Evolutionary conservation across 2,888 invertebrate species (phyloP).

Genomic region (Prosapia bicincta): DNA sequence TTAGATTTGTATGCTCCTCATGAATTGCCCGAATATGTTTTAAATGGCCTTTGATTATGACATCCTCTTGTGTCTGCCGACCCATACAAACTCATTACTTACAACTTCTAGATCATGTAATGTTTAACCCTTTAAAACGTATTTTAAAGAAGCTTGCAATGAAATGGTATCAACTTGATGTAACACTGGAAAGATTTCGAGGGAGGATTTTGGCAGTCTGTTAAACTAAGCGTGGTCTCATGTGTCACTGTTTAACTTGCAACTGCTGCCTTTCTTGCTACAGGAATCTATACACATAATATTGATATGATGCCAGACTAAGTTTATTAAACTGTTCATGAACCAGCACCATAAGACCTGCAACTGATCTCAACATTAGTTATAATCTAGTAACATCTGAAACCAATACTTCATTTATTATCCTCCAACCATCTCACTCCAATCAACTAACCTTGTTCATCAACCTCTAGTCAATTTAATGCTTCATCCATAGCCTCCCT

Average conservation of each 20-base stretch:
- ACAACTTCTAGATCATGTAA: too few relatives aligned
- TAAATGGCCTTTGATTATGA: not conserved
- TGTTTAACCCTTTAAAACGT: too few relatives aligned
- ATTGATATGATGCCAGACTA: not conserved
- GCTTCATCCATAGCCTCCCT: not conserved
- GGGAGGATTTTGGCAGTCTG: not conserved
- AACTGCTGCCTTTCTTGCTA: not conserved
- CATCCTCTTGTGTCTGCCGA: too few relatives aligned
- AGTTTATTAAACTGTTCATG: not conserved
- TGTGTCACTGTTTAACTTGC: not conserved
- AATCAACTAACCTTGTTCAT: not conserved
- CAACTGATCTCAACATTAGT: not conserved
- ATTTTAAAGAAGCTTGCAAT: conserved; percentile 1
- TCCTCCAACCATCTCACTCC: not conserved
- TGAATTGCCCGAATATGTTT: not conserved
- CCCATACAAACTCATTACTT: too few relatives aligned
- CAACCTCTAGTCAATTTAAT: not conserved
- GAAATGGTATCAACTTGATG: not conserved
- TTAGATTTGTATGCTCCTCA: not conserved
- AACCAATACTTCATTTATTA: not conserved
- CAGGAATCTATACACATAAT: not conserved
- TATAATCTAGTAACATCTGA: not conserved
- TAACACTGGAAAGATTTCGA: not conserved
- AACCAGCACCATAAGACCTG: not conserved
- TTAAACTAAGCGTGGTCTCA: conserved; percentile 2